Conservation (phyloP, 2,797 vertebrate genomes). For the Esox masquinongy region DNA sequence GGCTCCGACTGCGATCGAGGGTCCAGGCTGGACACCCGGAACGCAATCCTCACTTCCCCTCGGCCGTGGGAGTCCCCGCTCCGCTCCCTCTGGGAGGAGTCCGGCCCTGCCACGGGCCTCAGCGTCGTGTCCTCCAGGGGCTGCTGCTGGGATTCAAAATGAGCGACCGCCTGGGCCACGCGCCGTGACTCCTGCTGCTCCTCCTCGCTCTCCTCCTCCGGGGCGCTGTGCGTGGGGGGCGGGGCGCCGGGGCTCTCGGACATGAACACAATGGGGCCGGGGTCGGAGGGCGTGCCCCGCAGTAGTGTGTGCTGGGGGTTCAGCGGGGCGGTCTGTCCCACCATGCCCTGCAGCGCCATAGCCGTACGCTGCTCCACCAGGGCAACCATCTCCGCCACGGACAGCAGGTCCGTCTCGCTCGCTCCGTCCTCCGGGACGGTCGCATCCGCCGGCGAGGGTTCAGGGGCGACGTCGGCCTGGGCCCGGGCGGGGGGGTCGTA, state of each 20-base stretch:
- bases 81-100: conserved; percentile 46
- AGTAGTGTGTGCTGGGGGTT: conserved; percentile 65
- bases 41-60: conserved; percentile 90
- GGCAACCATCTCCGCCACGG: conserved; percentile 95
- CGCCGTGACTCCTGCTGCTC: conserved; percentile 79
- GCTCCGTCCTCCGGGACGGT: conserved; percentile 59
- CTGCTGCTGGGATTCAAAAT: conserved; percentile 86
- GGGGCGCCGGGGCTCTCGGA: conserved; percentile 68
- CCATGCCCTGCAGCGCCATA: conserved; percentile 82
- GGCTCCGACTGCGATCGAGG: conserved; percentile 74
- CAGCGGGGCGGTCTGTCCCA: conserved; percentile 53
- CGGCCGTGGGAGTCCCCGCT: conserved; percentile 60
- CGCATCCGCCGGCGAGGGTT: conserved; percentile 28
- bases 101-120: conserved; percentile 50
- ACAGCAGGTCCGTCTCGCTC: conserved; percentile 83
- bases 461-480: conserved; percentile 52
- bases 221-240: conserved; percentile 68
- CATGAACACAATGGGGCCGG: conserved; percentile 73
- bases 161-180: conserved; percentile 90
- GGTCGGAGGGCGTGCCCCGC: conserved; percentile 60
- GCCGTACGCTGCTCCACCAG: conserved; percentile 88
- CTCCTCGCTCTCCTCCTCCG: conserved; percentile 70
- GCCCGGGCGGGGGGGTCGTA: conserved; percentile 81
- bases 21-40: conserved; percentile 88
- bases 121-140: conserved; percentile 67